Base-by-base conservation (phyloP, 2,113 vertebrate species). In the Macquaria ambigua region DNA sequence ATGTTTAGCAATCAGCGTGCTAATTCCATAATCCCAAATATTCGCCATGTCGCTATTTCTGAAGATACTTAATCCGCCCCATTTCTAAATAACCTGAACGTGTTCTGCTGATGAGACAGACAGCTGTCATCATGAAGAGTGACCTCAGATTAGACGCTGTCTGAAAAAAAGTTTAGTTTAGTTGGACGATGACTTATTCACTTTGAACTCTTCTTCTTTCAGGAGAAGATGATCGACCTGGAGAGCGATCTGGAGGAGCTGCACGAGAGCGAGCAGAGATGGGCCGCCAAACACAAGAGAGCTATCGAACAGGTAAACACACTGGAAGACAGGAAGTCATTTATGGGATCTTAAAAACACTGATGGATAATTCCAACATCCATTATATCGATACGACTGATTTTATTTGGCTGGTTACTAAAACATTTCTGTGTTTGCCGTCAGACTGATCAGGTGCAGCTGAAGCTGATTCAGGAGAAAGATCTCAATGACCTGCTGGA, bases 191-290 rank as follows among this genome's bases (percentile, higher is more conserved):
- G 8, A 46, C 11, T 56, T 28, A 23, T 70, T n/a, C 2, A 31
- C 67, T 16, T n/a, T 21, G 53, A 23, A 48, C 15, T 82, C 4
- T 21, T 9, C 43, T 1, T 41, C 59, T 80, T 52, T 37, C 88
- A 96, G 96, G 96, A 96, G 89, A 95, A 93, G 64, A 69, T 95
- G 39, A 94, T 96, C 11, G 95, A 96, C 79, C 72, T 96, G 84
- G 95, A 96, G 87, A 91, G 66, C 0, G 95, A 96, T 7, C 70
- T 96, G 80, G 96, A 96, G 91, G 96, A 96, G 78, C 77, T 96
- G 80, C 92, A 94, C 0, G 95, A 96, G 80, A 96, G 93, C 28
- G 96, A 96, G 87, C 94, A 94, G 85, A 85, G 95, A 55, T 95
- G 90, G 86, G 90, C 78, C 8, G 70, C 83, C 77, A 96, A 96